These are phyloP conservation scores for Probaryconus sp. DNA, from an alignment of 1,140 invertebrate genomes.

Conservation along the genomic window DNA sequence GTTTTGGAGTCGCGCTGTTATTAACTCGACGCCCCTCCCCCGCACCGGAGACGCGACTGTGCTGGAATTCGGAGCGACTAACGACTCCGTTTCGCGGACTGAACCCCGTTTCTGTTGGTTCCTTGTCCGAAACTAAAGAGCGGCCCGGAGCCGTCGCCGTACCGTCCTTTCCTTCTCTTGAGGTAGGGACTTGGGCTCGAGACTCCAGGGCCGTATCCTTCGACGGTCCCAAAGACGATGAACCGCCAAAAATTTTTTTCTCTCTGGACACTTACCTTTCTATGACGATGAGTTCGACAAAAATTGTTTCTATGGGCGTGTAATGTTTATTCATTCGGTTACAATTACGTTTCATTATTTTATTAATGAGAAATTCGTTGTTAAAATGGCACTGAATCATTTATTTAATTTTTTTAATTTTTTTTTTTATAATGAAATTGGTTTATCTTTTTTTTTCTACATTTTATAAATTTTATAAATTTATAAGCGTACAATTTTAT, in stretches of 20 bases:
- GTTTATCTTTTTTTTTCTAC: too few species aligned
- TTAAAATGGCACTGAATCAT: too few species aligned
- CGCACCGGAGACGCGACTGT: neutral
- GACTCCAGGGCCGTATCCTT: constrained; percentile 62
- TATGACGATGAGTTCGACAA: neutral
- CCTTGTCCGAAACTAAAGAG: constrained; percentile 69
- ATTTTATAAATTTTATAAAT: too few species aligned
- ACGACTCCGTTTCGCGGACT: too few species aligned
- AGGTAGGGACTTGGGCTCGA: constrained; percentile 65
- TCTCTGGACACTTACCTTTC: constrained; percentile 7
- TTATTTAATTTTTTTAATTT: too few species aligned
- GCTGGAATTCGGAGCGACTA: constrained; percentile 10
- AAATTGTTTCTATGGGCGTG: neutral
- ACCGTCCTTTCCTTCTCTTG: constrained; percentile 65
- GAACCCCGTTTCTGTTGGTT: constrained; percentile 66
- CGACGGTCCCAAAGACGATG: neutral
- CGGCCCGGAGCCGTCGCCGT: constrained; percentile 46
- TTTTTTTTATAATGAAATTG: too few species aligned
- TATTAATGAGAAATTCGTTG: too few species aligned
- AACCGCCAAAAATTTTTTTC: constrained; percentile 49
- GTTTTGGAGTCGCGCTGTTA: too few species aligned
- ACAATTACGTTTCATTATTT: neutral
- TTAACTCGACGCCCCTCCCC: constrained; percentile 8
- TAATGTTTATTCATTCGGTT: constrained; percentile 6
- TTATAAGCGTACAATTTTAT: too few species aligned